Conservation (phyloP, 2,113 vertebrate species). For the Oriolus oriolus region DNA sequence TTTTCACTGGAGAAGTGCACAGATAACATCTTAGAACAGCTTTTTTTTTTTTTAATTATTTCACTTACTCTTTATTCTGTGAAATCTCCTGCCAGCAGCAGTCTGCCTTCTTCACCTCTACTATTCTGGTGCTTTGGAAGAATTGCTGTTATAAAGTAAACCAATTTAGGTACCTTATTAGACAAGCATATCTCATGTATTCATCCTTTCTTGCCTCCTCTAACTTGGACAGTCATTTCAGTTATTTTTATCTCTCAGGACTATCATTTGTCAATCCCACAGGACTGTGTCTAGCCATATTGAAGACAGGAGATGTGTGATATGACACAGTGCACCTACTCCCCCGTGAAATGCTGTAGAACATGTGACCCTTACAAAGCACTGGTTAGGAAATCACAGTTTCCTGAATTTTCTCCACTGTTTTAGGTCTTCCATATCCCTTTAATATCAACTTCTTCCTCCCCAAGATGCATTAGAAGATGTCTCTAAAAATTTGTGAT, state of each 20-base stretch:
- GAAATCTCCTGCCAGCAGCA: neutral
- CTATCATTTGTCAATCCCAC: neutral
- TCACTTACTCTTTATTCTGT: neutral
- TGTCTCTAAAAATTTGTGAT: neutral
- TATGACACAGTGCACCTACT: neutral
- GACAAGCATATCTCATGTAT: neutral
- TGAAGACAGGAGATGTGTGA: neutral
- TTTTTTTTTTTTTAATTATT: neutral
- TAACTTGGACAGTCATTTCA: neutral
- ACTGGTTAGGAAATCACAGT: neutral
- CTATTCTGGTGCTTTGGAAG: neutral
- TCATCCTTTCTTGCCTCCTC: neutral
- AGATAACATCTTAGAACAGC: neutral
- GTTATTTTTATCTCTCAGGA: neutral
- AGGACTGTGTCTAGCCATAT: neutral
- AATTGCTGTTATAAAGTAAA: neutral
- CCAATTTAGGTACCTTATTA: neutral
- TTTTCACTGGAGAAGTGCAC: neutral
- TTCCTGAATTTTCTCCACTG: neutral
- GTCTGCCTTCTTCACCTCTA: neutral
- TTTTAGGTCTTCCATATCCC: neutral
- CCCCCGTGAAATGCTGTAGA: neutral
- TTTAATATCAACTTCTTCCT: neutral
- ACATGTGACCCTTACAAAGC: neutral
- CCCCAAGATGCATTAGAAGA: neutral